Conservation (phyloP, 2,113 vertebrate species). For the Lates calcarifer region DNA sequence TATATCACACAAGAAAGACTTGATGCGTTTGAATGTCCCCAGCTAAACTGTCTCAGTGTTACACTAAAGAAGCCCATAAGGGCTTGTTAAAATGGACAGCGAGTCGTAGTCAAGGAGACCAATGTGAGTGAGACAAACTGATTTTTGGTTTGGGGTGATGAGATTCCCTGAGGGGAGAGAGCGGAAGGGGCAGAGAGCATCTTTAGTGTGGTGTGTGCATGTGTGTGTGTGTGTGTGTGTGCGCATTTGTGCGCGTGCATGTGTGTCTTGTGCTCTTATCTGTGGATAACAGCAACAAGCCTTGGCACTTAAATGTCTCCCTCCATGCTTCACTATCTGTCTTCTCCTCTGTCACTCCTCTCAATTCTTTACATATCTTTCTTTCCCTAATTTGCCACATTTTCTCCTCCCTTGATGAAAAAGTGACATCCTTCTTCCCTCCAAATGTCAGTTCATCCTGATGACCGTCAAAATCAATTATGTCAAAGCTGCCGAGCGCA, state of each 20-base stretch:
- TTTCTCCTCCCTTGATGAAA: constrained; percentile 20
- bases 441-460: not conserved
- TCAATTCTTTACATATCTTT: constrained; percentile 28
- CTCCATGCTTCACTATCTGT: constrained; percentile 13
- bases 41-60: constrained; percentile 43
- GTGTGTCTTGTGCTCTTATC: constrained; percentile 69
- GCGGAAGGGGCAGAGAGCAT: constrained; percentile 48
- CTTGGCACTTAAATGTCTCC: constrained; percentile 57
- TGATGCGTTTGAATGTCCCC: constrained; percentile 39
- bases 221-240: constrained; percentile 16
- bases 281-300: constrained; percentile 71
- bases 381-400: constrained; percentile 14
- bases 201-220: constrained; percentile 20
- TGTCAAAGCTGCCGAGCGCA: constrained; percentile 2
- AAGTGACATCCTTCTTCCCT: constrained; percentile 9
- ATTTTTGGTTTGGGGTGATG: constrained; percentile 70
- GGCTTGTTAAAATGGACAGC: constrained; percentile 71
- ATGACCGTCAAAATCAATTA: constrained; percentile 20
- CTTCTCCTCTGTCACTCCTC: constrained; percentile 17
- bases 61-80: constrained; percentile 47
- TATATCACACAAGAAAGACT: constrained; percentile 11
- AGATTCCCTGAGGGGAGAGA: constrained; percentile 56
- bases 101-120: constrained; percentile 66
- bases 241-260: constrained; percentile 34
- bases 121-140: constrained; percentile 64